These are phyloP conservation scores for Thymelicus lineola DNA, from an alignment of 2,888 invertebrate genomes.

Conservation along the genomic window DNA sequence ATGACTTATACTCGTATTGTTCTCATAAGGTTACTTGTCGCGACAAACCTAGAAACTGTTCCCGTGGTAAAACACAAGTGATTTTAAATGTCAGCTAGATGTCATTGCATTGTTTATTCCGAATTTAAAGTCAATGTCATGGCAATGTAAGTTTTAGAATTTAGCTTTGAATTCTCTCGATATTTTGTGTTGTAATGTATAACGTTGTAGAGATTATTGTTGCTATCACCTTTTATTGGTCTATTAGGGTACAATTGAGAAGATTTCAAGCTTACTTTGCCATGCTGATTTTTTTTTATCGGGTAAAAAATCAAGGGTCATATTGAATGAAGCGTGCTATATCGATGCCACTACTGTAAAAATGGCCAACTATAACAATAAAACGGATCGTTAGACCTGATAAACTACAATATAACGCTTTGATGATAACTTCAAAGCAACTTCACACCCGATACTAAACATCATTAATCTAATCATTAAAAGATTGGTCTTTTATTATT, in stretches of 20 bases:
- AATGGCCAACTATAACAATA: constrained; percentile 37
- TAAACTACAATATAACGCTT: constrained; percentile 46
- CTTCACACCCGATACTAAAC: constrained; percentile 54
- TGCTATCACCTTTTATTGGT: no score
- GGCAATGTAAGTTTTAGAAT: neutral
- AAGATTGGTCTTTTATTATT: constrained; percentile 55
- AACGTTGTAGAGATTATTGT: no score
- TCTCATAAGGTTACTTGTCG: constrained; percentile 5
- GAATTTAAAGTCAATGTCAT: neutral
- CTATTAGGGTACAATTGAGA: no score
- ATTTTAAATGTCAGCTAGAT: constrained; percentile 5
- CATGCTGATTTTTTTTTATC: no score
- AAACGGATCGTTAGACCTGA: constrained; percentile 45
- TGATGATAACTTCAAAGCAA: constrained; percentile 51
- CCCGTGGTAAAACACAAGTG: constrained; percentile 10
- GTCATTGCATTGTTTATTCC: constrained; percentile 4
- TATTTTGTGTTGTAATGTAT: no score
- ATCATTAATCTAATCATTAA: constrained; percentile 74
- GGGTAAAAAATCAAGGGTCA: no score
- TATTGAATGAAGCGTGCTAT: no score
- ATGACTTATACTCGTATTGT: neutral
- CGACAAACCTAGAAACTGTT: constrained; percentile 1
- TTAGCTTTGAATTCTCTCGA: neutral
- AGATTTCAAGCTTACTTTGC: no score
- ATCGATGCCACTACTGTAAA: constrained; percentile 7